phyloP scores from a whole-genome alignment of 23 tunicate genomes.

The Botrylloides violaceus region DNA sequence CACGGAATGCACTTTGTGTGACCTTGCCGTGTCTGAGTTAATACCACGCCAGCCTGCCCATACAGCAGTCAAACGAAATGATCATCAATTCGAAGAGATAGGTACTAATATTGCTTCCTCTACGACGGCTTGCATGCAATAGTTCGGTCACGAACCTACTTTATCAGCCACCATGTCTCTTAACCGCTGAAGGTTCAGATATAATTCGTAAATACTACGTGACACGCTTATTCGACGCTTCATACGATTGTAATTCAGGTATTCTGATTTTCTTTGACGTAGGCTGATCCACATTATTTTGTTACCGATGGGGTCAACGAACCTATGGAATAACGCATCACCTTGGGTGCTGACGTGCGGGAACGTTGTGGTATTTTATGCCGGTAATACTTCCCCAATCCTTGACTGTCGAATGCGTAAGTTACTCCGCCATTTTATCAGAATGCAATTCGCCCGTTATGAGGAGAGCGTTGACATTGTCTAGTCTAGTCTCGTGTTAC shows the following conservation, averaged over 20 bases:
- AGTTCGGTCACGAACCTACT: neutral
- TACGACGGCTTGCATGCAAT: neutral
- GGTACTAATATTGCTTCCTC: neutral
- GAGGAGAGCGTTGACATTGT: no score
- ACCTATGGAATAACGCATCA: neutral
- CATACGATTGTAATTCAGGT: neutral
- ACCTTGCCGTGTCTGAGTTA: neutral
- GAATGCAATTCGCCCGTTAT: no score
- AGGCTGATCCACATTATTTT: neutral
- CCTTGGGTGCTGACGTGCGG: neutral
- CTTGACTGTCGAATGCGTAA: no score
- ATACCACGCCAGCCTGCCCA: neutral
- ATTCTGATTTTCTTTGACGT: neutral
- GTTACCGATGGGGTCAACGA: neutral
- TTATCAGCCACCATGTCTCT: neutral
- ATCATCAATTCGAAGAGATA: neutral
- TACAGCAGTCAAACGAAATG: no score
- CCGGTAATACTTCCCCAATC: no score
- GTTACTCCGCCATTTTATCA: no score
- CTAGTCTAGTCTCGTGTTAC: no score
- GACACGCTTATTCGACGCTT: neutral
- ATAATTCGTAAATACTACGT: neutral
- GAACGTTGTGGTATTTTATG: neutral
- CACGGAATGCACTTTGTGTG: neutral
- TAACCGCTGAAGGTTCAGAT: neutral